phyloP scores from a whole-genome alignment of 2,113 vertebrate genomes.

The Centrocercus urophasianus region DNA sequence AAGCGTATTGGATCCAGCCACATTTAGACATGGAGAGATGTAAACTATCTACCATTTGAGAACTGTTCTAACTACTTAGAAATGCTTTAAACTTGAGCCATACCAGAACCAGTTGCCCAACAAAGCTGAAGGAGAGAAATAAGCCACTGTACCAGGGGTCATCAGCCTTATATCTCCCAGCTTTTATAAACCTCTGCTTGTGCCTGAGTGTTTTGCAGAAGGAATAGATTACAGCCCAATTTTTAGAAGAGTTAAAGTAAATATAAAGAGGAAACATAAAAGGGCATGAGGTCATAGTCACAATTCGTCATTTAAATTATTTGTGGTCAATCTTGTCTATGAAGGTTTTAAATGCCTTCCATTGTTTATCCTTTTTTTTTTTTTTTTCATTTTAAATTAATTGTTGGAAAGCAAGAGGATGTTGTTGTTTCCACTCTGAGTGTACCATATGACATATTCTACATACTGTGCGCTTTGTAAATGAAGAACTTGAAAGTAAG shows the following conservation, averaged over 20 bases:
- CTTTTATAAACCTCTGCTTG: neutral
- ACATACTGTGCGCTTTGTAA: neutral
- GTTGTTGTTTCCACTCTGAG: neutral
- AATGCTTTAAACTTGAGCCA: neutral
- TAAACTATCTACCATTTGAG: neutral
- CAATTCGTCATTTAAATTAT: neutral
- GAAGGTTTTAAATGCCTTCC: neutral
- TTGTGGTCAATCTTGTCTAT: neutral
- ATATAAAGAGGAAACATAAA: neutral
- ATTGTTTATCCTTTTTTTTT: neutral
- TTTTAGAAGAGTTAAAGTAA: neutral
- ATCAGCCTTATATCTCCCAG: neutral
- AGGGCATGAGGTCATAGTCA: neutral
- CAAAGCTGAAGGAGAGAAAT: neutral
- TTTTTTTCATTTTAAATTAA: neutral
- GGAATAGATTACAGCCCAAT: neutral
- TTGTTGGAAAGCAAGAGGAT: accelerated
- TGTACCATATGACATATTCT: neutral
- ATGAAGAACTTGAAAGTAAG: neutral
- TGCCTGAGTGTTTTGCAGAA: neutral
- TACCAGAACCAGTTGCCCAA: neutral
- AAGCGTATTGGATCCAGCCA: neutral
- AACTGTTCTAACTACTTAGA: neutral
- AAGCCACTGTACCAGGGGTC: neutral
- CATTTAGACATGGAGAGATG: neutral